Evolutionary conservation across 2,888 invertebrate genomes (phyloP).

Genomic region (Hetaerina titia): DNA sequence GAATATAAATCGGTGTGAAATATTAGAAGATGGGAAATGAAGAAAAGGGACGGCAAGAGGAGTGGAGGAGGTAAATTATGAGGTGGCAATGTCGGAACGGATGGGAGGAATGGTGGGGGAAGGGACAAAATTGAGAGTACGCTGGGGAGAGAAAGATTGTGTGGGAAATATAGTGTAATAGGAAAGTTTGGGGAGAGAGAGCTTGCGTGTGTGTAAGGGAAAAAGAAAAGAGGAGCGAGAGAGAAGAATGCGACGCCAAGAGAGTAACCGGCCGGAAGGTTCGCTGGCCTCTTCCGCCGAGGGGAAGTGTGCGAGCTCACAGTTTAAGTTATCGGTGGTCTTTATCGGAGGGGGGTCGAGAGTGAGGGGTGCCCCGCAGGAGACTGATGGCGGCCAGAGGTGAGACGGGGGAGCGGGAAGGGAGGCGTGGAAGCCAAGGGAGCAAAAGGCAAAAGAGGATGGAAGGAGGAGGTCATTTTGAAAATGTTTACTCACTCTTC

Average conservation of each 20-base stretch:
- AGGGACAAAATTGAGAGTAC: background rate
- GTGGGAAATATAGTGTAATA: background rate
- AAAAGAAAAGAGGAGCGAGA: background rate
- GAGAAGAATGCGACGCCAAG: background rate
- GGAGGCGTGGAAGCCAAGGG: background rate
- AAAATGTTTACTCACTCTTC: slow-evolving; percentile 32
- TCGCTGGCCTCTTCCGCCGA: background rate
- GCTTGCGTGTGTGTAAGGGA: background rate
- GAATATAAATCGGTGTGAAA: slow-evolving; percentile 12
- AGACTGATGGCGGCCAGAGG: background rate
- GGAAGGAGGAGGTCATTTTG: slow-evolving; percentile 12
- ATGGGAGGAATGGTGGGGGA: background rate
- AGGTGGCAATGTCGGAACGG: background rate
- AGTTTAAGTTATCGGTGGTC: slow-evolving; percentile 43
- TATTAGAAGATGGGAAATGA: slow-evolving; percentile 26
- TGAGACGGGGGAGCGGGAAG: background rate
- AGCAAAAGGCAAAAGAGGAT: background rate
- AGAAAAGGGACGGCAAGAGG: background rate
- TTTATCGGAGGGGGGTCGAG: slow-evolving; percentile 11
- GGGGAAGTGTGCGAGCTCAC: background rate
- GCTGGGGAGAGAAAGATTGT: background rate
- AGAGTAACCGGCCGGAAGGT: background rate
- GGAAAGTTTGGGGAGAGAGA: background rate
- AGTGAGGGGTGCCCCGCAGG: background rate
- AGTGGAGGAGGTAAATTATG: background rate